A percentile compares a stretch with the other conserved stretches of the same genome.
These are phyloP conservation scores for Eulithis testata DNA, from an alignment of 2,888 invertebrate genomes.

Conservation along the genomic window DNA sequence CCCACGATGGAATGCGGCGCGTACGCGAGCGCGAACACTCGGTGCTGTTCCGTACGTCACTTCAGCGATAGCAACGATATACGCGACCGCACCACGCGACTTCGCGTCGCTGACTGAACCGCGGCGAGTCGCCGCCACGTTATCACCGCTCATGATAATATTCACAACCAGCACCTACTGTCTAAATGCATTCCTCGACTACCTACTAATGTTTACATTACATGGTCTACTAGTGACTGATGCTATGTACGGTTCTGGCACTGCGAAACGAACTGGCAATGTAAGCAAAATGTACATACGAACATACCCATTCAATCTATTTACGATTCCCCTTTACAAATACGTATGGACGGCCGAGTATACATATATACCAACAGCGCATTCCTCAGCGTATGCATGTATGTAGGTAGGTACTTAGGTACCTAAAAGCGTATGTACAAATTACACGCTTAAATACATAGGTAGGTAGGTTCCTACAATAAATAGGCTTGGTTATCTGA, in stretches of 20 bases:
- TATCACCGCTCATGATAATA: constrained; percentile 85
- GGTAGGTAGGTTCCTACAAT: constrained; percentile 40
- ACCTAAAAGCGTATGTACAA: constrained; percentile 52
- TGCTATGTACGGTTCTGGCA: constrained; percentile 64
- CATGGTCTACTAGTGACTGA: constrained; percentile 68
- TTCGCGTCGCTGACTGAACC: constrained; percentile 81
- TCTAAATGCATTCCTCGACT: constrained; percentile 80
- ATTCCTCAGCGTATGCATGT: constrained; percentile 74
- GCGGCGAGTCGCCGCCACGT: constrained; percentile 75
- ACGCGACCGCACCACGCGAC: constrained; percentile 82
- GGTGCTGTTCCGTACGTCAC: constrained; percentile 74
- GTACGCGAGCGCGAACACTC: constrained; percentile 81
- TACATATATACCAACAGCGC: constrained; percentile 64
- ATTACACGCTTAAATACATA: constrained; percentile 6
- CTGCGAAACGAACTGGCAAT: constrained; percentile 69
- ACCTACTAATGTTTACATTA: constrained; percentile 82
- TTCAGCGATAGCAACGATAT: constrained; percentile 62
- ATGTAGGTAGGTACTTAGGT: constrained; percentile 39
- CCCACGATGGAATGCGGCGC: constrained; percentile 85
- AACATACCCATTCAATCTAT: constrained; percentile 82
- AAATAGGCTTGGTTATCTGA: constrained; percentile 44
- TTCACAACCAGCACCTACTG: constrained; percentile 77
- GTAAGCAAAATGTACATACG: constrained; percentile 73
- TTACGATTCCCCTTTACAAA: constrained; percentile 79
- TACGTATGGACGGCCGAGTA: constrained; percentile 66